Conservation (phyloP, 2,888 invertebrate species). For the Pelosia muscerda region DNA sequence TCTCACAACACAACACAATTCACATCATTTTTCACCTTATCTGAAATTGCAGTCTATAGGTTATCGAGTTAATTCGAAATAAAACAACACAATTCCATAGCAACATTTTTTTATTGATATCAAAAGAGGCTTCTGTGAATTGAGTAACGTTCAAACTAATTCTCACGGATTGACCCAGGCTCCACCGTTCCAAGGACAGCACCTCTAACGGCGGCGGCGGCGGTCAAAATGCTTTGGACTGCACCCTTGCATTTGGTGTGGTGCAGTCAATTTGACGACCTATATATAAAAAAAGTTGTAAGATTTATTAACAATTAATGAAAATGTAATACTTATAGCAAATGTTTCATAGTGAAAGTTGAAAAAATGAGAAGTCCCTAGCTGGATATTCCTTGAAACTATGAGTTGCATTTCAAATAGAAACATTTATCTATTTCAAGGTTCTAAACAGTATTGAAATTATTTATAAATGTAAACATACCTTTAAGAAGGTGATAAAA, state of each 20-base stretch:
- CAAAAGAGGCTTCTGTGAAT: too few species aligned
- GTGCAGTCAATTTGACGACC: too few species aligned
- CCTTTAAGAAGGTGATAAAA: conserved; percentile 9
- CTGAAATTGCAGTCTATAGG: too few species aligned
- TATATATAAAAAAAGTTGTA: too few species aligned
- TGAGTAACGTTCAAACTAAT: too few species aligned
- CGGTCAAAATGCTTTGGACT: too few species aligned
- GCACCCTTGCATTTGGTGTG: too few species aligned
- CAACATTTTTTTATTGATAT: too few species aligned
- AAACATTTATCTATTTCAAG: neutral
- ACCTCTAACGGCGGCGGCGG: too few species aligned
- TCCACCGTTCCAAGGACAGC: too few species aligned
- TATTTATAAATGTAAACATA: neutral
- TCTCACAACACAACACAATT: neutral
- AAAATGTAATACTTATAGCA: neutral
- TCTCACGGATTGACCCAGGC: too few species aligned
- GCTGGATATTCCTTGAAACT: neutral
- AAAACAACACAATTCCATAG: neutral
- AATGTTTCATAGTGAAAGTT: neutral
- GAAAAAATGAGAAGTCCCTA: neutral
- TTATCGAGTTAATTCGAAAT: neutral
- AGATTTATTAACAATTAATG: neutral
- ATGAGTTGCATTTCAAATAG: neutral
- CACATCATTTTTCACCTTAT: neutral
- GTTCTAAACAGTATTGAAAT: conserved; percentile 1